Percentiles rank a stretch among this genome's conserved stretches.
Evolutionary conservation across 2,113 vertebrate genomes (phyloP).

Genomic region (Gymnogyps californianus): DNA sequence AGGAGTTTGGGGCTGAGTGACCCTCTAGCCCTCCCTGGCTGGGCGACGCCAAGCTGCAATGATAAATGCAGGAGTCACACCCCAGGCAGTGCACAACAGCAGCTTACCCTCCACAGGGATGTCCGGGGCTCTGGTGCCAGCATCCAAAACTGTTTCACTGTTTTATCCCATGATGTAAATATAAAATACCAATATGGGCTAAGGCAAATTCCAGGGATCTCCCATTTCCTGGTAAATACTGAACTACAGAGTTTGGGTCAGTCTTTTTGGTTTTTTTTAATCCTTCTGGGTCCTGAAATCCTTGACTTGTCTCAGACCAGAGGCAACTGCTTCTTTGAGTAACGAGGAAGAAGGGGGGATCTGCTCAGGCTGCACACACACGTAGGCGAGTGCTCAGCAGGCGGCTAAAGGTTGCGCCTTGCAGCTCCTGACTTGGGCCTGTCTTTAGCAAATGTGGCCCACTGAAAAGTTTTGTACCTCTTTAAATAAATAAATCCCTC

Average conservation of each 20-base stretch:
- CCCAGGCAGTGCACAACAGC: neutral
- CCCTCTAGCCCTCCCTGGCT: neutral
- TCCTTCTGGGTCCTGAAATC: neutral
- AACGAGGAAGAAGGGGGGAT: neutral
- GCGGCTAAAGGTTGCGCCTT: neutral
- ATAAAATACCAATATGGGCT: neutral
- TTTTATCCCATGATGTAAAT: neutral
- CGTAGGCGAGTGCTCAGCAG: neutral
- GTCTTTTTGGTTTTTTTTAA: neutral
- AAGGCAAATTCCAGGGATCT: neutral
- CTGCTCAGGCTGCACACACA: neutral
- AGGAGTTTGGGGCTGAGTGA: neutral
- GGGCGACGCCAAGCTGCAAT: neutral
- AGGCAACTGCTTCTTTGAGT: neutral
- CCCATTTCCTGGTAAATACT: neutral
- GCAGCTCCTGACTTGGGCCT: neutral
- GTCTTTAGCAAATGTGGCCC: neutral
- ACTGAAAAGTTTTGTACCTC: neutral
- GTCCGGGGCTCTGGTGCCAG: neutral
- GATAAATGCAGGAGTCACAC: neutral
- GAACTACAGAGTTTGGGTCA: neutral
- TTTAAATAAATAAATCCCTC: neutral
- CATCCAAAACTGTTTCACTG: neutral
- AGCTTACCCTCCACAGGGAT: neutral
- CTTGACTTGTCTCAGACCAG: neutral